Evolutionary conservation across 1,140 invertebrate genomes (phyloP).

Genomic region (Tetranychus cinnabarinus): DNA sequence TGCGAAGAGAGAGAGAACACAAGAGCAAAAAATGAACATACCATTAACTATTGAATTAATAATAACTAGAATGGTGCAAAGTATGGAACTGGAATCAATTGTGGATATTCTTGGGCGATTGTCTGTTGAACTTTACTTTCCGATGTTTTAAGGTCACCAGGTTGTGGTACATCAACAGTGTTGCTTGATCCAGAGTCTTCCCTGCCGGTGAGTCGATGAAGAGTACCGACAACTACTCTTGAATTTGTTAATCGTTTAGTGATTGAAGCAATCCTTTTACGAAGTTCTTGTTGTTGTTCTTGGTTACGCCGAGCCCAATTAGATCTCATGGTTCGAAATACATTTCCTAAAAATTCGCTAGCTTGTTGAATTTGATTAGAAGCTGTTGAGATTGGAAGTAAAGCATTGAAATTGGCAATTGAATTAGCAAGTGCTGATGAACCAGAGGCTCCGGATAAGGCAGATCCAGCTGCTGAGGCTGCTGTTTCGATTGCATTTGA

Average conservation of each 20-base stretch:
- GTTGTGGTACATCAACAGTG: too few relatives aligned
- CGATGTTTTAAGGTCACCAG: not conserved
- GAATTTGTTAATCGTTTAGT: constrained; percentile 1
- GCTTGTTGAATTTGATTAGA: not conserved
- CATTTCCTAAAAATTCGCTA: not conserved
- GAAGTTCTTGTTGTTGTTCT: constrained; percentile 1
- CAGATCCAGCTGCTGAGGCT: too few relatives aligned
- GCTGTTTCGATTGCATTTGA: too few relatives aligned
- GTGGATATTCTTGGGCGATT: not conserved
- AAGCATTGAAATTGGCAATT: not conserved
- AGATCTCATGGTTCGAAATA: not conserved
- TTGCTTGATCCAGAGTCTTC: not conserved
- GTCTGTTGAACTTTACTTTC: not conserved
- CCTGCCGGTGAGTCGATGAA: not conserved
- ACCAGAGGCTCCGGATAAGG: not conserved
- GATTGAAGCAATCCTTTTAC: not conserved
- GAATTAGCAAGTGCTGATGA: not conserved
- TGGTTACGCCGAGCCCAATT: constrained; percentile 6
- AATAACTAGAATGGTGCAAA: not conserved
- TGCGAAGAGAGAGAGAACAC: too few relatives aligned
- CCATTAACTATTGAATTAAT: too few relatives aligned
- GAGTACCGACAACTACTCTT: not conserved
- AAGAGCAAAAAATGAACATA: too few relatives aligned
- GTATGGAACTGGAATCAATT: constrained; percentile 1
- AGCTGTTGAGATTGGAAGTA: not conserved